Percentiles rank a stretch among this genome's conserved stretches.
Evolutionary conservation across 2,797 vertebrate genomes (phyloP).

Genomic region (Silurus lanzhouensis): DNA sequence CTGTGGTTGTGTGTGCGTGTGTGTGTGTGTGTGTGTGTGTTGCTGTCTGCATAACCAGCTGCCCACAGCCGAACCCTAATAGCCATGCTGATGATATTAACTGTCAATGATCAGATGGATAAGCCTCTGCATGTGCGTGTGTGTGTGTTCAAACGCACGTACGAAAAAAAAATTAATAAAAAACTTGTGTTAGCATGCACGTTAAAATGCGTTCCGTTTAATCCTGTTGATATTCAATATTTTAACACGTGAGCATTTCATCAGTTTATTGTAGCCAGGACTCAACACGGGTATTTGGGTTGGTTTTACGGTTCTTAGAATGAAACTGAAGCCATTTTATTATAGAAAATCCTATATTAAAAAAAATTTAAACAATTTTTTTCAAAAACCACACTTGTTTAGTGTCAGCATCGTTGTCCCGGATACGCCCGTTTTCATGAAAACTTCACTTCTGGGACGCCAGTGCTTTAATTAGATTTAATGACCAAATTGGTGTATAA

Average conservation of each 20-base stretch:
- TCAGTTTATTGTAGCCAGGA: too few species aligned
- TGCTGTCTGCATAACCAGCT: neutral
- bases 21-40: slow-evolving; percentile 6
- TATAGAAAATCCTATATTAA: neutral
- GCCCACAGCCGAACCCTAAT: neutral
- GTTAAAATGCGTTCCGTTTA: neutral
- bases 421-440: neutral
- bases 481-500: neutral
- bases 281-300: neutral
- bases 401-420: neutral
- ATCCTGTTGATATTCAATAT: neutral
- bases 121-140: neutral
- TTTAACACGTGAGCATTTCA: neutral
- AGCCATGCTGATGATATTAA: slow-evolving; percentile 26
- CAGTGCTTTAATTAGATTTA: neutral
- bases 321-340: neutral
- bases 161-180: neutral
- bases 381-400: neutral
- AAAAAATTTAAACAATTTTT: too few species aligned
- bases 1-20: slow-evolving; percentile 1
- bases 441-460: neutral
- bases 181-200: neutral
- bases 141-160: neutral
- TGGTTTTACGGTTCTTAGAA: neutral
- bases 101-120: neutral